phyloP scores from a whole-genome alignment of 2,888 invertebrate genomes.

The Metopia argyrocephala region DNA sequence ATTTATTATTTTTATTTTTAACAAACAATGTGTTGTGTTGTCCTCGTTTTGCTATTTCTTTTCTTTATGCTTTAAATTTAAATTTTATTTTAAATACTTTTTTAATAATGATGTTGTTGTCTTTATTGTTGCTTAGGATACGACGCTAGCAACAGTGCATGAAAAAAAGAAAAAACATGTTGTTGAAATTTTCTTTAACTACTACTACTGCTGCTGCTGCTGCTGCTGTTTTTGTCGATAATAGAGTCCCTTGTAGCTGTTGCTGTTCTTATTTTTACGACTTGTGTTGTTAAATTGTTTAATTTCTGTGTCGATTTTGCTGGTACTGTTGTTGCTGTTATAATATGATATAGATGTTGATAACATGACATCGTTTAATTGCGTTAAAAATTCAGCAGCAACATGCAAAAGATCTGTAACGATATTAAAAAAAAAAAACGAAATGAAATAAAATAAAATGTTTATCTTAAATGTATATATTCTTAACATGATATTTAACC shows the following conservation, averaged over 20 bases:
- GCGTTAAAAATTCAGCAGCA: conserved; percentile 47
- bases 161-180: background rate
- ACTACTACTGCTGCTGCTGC: conserved; percentile 36
- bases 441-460: conserved; percentile 12
- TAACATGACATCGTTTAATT: conserved; percentile 66
- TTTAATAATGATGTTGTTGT: conserved; percentile 28
- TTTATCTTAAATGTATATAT: background rate
- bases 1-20: no score
- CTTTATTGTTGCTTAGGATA: background rate
- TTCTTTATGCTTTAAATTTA: background rate
- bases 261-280: background rate
- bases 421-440: conserved; percentile 27
- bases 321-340: conserved; percentile 40
- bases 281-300: conserved; percentile 25
- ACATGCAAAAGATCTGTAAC: conserved; percentile 52
- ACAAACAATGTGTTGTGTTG: conserved; percentile 36
- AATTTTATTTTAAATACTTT: background rate
- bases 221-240: conserved; percentile 49
- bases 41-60: conserved; percentile 13
- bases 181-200: background rate
- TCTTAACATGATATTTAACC: conserved; percentile 19
- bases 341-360: conserved; percentile 61
- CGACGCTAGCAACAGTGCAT: background rate
- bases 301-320: conserved; percentile 38
- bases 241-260: conserved; percentile 45